Evolutionary conservation across 2,797 vertebrate genomes (phyloP).

Genomic region (Pantherophis vulpinus): DNA sequence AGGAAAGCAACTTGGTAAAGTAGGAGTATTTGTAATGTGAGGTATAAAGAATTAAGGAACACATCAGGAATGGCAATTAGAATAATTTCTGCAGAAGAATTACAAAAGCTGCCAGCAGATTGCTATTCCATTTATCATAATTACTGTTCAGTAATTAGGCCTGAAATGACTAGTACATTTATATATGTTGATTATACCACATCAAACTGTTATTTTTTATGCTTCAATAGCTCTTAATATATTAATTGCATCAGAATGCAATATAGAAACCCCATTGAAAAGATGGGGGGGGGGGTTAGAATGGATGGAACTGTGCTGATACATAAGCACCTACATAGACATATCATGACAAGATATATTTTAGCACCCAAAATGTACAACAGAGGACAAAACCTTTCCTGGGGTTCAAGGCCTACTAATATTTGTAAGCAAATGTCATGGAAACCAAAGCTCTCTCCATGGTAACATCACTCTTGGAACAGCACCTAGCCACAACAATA

Average conservation of each 20-base stretch:
- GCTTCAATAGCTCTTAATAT: conserved; percentile 24
- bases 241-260: not conserved
- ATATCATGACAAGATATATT: conserved; percentile 44
- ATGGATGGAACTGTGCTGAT: not conserved
- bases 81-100: conserved; percentile 7
- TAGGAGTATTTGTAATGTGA: not conserved
- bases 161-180: not conserved
- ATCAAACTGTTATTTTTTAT: not conserved
- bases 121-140: not conserved
- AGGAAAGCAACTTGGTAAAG: not conserved
- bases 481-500: conserved; percentile 61
- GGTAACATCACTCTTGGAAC: conserved; percentile 68
- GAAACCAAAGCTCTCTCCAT: conserved; percentile 78
- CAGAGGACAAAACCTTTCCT: conserved; percentile 62
- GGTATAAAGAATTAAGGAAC: not conserved
- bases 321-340: not conserved
- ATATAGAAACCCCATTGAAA: conserved; percentile 34
- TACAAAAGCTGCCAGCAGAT: not conserved
- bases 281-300: not conserved
- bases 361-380: conserved; percentile 55
- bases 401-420: conserved; percentile 67
- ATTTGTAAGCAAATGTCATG: conserved; percentile 75
- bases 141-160: not conserved
- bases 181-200: conserved; percentile 1
- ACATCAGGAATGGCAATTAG: not conserved